Percentiles rank a stretch among this genome's conserved stretches.
These are phyloP conservation scores for Conomelus anceps DNA, from an alignment of 2,888 invertebrate genomes.

Conservation along the genomic window DNA sequence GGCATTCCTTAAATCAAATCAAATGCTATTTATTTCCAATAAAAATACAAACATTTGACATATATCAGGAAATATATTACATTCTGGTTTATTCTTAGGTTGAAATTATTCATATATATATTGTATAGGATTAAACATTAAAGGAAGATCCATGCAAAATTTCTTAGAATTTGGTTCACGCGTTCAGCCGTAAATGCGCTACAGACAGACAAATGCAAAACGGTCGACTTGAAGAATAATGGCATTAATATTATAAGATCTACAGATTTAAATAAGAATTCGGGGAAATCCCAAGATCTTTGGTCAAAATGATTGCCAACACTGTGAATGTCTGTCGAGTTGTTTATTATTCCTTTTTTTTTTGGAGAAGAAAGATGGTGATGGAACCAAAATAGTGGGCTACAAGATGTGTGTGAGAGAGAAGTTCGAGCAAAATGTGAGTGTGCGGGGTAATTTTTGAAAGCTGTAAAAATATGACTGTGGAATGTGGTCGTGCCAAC, in stretches of 20 bases:
- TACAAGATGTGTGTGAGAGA: not conserved
- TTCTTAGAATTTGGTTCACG: too few relatives aligned
- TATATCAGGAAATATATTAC: too few relatives aligned
- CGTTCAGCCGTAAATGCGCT: too few relatives aligned
- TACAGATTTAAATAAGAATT: not conserved
- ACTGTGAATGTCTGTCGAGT: not conserved
- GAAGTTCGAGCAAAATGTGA: not conserved
- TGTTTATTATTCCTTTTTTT: not conserved
- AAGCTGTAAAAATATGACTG: not conserved
- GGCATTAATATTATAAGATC: not conserved
- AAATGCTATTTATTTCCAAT: too few relatives aligned
- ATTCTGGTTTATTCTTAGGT: too few relatives aligned
- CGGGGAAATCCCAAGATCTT: not conserved
- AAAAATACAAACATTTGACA: too few relatives aligned
- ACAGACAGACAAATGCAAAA: too few relatives aligned
- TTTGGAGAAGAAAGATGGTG: not conserved
- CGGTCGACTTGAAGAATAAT: too few relatives aligned
- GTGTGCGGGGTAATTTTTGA: not conserved
- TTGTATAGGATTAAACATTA: too few relatives aligned
- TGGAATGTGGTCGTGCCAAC: not conserved
- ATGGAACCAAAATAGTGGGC: not conserved
- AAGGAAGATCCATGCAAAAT: too few relatives aligned
- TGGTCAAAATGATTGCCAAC: not conserved
- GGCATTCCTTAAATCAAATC: too few relatives aligned
- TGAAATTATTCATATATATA: too few relatives aligned